phyloP scores from a whole-genome alignment of 2,888 invertebrate genomes.

The Periphyllus acericola region DNA sequence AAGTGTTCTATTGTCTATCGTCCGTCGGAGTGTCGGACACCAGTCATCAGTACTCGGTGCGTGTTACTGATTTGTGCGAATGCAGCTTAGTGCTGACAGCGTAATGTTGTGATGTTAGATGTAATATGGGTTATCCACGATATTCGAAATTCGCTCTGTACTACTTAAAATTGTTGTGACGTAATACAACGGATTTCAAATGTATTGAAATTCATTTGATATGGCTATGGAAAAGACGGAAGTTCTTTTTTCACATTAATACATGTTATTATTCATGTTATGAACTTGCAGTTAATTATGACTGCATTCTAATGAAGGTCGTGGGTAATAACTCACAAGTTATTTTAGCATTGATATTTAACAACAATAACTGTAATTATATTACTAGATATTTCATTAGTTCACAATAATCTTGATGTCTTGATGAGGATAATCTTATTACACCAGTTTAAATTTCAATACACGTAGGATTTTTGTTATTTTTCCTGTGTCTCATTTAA shows the following conservation, averaged over 20 bases:
- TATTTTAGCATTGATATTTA: not conserved
- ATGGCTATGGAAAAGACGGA: not conserved
- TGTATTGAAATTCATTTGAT: not conserved
- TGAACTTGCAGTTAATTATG: not conserved
- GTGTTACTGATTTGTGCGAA: too few species aligned
- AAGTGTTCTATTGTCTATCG: too few species aligned
- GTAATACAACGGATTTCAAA: not conserved
- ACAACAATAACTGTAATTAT: not conserved
- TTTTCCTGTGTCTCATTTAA: not conserved
- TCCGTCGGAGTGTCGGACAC: too few species aligned
- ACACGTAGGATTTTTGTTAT: not conserved
- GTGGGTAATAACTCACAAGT: not conserved
- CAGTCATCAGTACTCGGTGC: too few species aligned
- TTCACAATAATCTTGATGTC: not conserved
- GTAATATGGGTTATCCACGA: not conserved
- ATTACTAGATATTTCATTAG: not conserved
- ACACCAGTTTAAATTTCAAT: not conserved
- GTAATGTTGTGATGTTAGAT: too few species aligned
- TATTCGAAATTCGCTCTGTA: not conserved
- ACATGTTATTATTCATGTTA: not conserved
- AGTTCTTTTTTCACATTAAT: not conserved
- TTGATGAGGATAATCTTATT: not conserved
- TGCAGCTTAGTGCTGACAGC: too few species aligned
- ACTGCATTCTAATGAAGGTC: not conserved
- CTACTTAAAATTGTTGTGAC: not conserved